These are phyloP conservation scores for Arothron firmamentum DNA, from an alignment of 2,113 vertebrate genomes.

Conservation along the genomic window DNA sequence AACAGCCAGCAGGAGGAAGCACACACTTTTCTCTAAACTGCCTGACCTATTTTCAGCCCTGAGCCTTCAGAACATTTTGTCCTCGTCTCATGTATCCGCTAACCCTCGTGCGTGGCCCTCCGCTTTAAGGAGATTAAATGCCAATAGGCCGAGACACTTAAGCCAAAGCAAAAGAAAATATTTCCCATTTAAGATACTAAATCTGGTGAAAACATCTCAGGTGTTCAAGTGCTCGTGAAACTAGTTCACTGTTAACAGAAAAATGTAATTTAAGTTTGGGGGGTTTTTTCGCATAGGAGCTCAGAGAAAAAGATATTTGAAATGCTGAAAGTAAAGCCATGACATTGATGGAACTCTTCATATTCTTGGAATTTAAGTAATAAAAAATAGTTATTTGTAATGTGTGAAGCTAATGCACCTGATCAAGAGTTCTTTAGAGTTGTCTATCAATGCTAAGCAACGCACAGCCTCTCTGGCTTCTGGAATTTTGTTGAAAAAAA, in stretches of 20 bases:
- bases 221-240: background rate
- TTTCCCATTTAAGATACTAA: slow-evolving; percentile 16
- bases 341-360: no score
- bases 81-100: slow-evolving; percentile 57
- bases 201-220: slow-evolving; percentile 19
- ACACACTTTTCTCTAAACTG: slow-evolving; percentile 51
- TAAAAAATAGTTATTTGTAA: no score
- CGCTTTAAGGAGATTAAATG: slow-evolving; percentile 46
- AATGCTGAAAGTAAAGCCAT: no score
- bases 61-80: slow-evolving; percentile 75
- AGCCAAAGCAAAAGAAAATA: slow-evolving; percentile 16
- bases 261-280: no score
- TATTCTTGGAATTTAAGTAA: no score
- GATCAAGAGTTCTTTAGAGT: no score
- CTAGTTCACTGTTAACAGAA: background rate
- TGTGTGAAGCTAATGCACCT: no score
- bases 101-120: slow-evolving; percentile 59
- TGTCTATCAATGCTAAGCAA: no score
- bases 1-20: slow-evolving; percentile 66
- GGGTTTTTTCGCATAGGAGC: no score
- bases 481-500: no score
- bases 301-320: no score
- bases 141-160: slow-evolving; percentile 18
- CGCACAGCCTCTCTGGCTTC: no score
- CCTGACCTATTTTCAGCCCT: slow-evolving; percentile 67